These are phyloP conservation scores for Trachelus troglodyta DNA, from an alignment of 2,888 invertebrate genomes.

Conservation along the genomic window DNA sequence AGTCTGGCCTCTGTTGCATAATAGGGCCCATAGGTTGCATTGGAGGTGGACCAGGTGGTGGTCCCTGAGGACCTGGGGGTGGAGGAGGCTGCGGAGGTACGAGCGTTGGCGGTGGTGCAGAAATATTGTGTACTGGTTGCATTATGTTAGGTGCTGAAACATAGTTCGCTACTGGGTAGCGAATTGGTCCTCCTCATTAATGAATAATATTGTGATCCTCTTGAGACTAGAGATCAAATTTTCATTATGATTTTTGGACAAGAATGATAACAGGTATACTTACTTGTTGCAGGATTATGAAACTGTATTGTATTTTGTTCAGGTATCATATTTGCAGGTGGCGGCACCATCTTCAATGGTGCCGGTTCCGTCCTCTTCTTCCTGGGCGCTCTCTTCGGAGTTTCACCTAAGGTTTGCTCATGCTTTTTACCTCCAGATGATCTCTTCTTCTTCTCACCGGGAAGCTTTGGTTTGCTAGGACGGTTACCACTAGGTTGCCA, in stretches of 20 bases:
- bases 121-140: slow-evolving; percentile 50
- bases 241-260: neutral
- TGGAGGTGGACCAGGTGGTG: slow-evolving; percentile 30
- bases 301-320: slow-evolving; percentile 46
- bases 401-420: slow-evolving; percentile 19
- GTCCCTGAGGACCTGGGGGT: slow-evolving; percentile 17
- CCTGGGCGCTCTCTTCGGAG: slow-evolving; percentile 28
- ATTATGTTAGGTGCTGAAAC: slow-evolving; percentile 50
- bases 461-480: slow-evolving; percentile 55
- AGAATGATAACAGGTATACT: slow-evolving; percentile 16
- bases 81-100: slow-evolving; percentile 21
- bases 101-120: slow-evolving; percentile 22
- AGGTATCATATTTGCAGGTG: slow-evolving; percentile 40
- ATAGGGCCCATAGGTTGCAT: slow-evolving; percentile 54
- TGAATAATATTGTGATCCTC: neutral
- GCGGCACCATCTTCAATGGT: slow-evolving; percentile 36
- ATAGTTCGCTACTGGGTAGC: slow-evolving; percentile 43
- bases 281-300: slow-evolving; percentile 49
- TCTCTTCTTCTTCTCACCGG: slow-evolving; percentile 51
- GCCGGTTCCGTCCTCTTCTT: slow-evolving; percentile 39
- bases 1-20: slow-evolving; percentile 58
- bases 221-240: neutral
- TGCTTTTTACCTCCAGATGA: slow-evolving; percentile 39
- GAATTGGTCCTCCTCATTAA: neutral
- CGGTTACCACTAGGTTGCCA: slow-evolving; percentile 65